These are phyloP conservation scores for Nephrotoma appendiculata DNA, from an alignment of 2,888 invertebrate species.

Conservation along the genomic window DNA sequence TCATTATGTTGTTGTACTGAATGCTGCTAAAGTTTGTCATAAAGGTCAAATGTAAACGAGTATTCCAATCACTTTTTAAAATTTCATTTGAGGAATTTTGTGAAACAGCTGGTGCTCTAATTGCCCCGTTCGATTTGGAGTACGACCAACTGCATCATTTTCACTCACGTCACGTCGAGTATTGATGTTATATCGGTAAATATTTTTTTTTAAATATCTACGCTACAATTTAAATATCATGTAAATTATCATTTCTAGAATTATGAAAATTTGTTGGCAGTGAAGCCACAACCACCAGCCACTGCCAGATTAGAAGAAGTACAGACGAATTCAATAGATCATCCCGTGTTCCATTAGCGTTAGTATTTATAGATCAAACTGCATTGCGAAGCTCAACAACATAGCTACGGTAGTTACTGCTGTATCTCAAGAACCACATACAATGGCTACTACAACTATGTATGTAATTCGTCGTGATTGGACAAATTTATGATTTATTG, in stretches of 20 bases:
- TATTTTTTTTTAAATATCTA: too few species aligned
- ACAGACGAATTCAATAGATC: too few species aligned
- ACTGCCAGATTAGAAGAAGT: too few species aligned
- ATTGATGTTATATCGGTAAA: slow-evolving; percentile 53
- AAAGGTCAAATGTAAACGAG: slow-evolving; percentile 89
- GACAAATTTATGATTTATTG: slow-evolving; percentile 84
- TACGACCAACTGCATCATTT: slow-evolving; percentile 90
- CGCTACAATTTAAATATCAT: too few species aligned
- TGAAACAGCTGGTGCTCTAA: slow-evolving; percentile 87
- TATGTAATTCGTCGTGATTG: slow-evolving; percentile 83
- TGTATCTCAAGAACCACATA: slow-evolving; percentile 71
- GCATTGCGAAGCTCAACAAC: slow-evolving; percentile 64
- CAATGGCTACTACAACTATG: slow-evolving; percentile 84
- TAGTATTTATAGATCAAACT: too few species aligned
- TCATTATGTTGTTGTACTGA: slow-evolving; percentile 98
- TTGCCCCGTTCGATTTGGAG: slow-evolving; percentile 89
- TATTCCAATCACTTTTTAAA: slow-evolving; percentile 80
- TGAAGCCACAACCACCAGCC: too few species aligned
- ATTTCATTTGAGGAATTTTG: slow-evolving; percentile 89
- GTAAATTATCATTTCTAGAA: too few species aligned
- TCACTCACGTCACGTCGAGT: slow-evolving; percentile 65
- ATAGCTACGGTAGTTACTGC: slow-evolving; percentile 52
- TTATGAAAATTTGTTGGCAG: too few species aligned
- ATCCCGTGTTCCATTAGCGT: too few species aligned
- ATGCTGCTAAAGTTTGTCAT: slow-evolving; percentile 92